Evolutionary conservation across 2,888 invertebrate species (phyloP).

Genomic region (Nomada ferruginata): DNA sequence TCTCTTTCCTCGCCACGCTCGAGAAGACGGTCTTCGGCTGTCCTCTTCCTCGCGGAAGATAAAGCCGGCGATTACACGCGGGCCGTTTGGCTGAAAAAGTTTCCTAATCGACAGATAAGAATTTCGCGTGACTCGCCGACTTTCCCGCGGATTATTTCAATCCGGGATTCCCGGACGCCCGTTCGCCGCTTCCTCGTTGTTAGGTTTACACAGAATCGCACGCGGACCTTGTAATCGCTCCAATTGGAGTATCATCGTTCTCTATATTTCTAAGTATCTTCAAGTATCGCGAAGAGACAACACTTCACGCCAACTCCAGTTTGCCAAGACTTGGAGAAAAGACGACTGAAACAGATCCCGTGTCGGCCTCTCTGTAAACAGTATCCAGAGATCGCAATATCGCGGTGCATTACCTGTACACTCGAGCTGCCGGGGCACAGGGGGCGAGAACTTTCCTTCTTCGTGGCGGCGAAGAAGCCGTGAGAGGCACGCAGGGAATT

Average conservation of each 20-base stretch:
- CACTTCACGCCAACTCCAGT: no score
- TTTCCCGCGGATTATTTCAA: conserved; percentile 48
- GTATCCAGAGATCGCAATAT: no score
- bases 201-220: conserved; percentile 19
- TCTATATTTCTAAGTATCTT: not conserved
- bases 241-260: conserved; percentile 5
- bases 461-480: conserved; percentile 30
- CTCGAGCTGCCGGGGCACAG: no score
- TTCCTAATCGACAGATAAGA: conserved; percentile 56
- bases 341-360: no score
- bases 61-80: conserved; percentile 54
- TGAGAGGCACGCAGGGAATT: conserved; percentile 63
- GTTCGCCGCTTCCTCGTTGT: not conserved
- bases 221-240: conserved; percentile 40
- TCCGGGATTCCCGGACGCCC: not conserved
- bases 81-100: conserved; percentile 45
- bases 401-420: no score
- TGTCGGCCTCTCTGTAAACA: no score
- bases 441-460: conserved; percentile 12
- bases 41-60: conserved; percentile 41
- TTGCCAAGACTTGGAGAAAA: no score
- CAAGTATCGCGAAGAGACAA: not conserved
- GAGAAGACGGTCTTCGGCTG: no score
- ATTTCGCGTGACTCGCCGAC: conserved; percentile 48
- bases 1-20: not conserved